Base-by-base conservation (phyloP, 2,797 vertebrate genomes). In the Gadopsis marmoratus region DNA sequence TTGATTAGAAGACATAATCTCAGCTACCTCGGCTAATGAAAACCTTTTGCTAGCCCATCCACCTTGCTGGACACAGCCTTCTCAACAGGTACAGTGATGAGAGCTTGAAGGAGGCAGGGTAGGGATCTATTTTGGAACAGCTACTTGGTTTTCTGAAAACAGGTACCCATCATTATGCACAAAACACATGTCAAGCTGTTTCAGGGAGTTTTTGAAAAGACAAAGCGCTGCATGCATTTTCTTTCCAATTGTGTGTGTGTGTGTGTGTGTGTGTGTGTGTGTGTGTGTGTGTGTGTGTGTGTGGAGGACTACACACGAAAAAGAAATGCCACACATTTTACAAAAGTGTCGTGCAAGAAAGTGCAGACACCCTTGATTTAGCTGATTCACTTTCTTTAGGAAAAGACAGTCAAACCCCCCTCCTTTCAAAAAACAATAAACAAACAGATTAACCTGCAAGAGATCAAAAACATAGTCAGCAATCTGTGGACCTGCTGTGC, bases 391-490 rank as follows among this genome's bases (percentile, higher is more conserved):
- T 78, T 73, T 63, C 41, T 71, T 69, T 66, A 33, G 47, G n/a
- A 59, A 79, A 74, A 78, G 23, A 67, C 48, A 43, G 74, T 65
- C 48, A 63, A 29, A 43, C 35, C 21, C n/a, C 19, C 48, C 55
- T 12, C 16, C 11, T 37, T 48, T n/a, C 33, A 70, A 60, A 60
- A 60, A 31, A 13, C 12, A 71, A 75, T 45, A 76, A 70, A 76
- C 74, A 71, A 73, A 78, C 61, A 56, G 66, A 79, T 86, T 56
- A 86, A 82, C 45, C 73, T 73, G 76, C 9, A 48, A 64, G 21
- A 56, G 51, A 81, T 75, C 54, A 53, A 81, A 83, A 71, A 31
- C 47, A 78, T 5, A 56, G 74, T 92, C 89, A 89, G 89, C 87
- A 88, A 54, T 82, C 72, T 74, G 21, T 1, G 76, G 65, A 90